phyloP scores from a whole-genome alignment of 2,797 vertebrate genomes.

The Pelochelys cantorii region DNA sequence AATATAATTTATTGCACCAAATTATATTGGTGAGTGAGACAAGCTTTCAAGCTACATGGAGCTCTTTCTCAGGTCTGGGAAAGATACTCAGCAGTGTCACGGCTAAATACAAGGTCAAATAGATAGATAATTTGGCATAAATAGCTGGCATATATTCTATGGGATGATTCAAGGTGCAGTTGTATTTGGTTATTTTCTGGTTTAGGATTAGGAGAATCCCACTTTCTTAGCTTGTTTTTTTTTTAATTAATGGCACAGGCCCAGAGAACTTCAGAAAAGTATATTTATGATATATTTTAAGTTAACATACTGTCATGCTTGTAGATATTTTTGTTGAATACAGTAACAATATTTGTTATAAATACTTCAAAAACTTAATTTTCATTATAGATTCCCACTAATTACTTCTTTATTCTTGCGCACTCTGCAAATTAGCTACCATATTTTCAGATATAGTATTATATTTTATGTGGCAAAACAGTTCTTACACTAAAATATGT shows the following conservation, averaged over 20 bases:
- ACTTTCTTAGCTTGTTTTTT: background rate
- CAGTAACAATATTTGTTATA: background rate
- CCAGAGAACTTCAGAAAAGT: background rate
- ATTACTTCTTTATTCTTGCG: background rate
- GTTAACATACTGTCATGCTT: background rate
- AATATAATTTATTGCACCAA: background rate
- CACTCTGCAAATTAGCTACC: background rate
- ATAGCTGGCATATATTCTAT: background rate
- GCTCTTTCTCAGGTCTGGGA: background rate
- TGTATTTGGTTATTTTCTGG: background rate
- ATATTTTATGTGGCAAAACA: background rate
- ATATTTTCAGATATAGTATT: background rate
- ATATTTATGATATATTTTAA: background rate
- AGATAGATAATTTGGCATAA: background rate
- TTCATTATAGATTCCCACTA: background rate
- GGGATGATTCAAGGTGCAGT: background rate
- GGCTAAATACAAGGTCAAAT: background rate
- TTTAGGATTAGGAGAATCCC: background rate
- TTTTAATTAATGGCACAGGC: background rate
- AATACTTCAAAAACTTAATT: background rate
- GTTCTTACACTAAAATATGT: background rate
- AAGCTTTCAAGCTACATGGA: background rate
- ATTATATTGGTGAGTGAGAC: background rate
- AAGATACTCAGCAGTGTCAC: background rate
- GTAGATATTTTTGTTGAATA: background rate